Conservation (phyloP, 2,888 invertebrate species). For the Papilio demoleus region DNA sequence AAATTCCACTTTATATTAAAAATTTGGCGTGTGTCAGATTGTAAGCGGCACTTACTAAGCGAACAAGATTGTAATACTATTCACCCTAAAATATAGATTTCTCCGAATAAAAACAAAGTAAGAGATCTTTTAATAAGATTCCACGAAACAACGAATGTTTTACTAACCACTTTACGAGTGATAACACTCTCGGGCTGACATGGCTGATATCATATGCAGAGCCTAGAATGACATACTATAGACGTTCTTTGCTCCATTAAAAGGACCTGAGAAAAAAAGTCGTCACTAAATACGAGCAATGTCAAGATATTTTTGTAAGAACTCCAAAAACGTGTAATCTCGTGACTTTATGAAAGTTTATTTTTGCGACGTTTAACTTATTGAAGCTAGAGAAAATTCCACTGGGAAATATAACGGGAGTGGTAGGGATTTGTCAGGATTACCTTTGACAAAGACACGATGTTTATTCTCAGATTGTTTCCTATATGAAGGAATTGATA, state of each 20-base stretch:
- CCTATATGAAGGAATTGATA: background rate
- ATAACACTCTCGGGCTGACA: too few relatives aligned
- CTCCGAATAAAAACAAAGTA: background rate
- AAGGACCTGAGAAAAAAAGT: too few relatives aligned
- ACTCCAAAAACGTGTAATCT: slow-evolving; percentile 4
- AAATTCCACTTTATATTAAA: too few relatives aligned
- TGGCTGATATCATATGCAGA: too few relatives aligned
- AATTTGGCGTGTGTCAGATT: too few relatives aligned
- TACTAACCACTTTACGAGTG: too few relatives aligned
- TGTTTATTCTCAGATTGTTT: background rate
- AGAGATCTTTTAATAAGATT: background rate
- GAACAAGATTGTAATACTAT: too few relatives aligned
- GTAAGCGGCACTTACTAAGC: too few relatives aligned
- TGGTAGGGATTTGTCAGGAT: slow-evolving; percentile 32
- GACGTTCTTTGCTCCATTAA: too few relatives aligned
- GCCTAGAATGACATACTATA: too few relatives aligned
- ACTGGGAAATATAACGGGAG: slow-evolving; percentile 36
- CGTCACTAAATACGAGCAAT: background rate
- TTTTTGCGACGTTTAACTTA: slow-evolving; percentile 21
- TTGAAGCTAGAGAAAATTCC: slow-evolving; percentile 26
- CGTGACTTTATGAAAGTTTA: slow-evolving; percentile 9
- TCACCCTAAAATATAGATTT: background rate
- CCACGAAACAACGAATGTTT: background rate
- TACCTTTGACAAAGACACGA: slow-evolving; percentile 9
- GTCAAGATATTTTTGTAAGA: slow-evolving; percentile 2